These are phyloP conservation scores for Drosophila ogumai DNA, from an alignment of 1,140 invertebrate species.

Conservation along the genomic window DNA sequence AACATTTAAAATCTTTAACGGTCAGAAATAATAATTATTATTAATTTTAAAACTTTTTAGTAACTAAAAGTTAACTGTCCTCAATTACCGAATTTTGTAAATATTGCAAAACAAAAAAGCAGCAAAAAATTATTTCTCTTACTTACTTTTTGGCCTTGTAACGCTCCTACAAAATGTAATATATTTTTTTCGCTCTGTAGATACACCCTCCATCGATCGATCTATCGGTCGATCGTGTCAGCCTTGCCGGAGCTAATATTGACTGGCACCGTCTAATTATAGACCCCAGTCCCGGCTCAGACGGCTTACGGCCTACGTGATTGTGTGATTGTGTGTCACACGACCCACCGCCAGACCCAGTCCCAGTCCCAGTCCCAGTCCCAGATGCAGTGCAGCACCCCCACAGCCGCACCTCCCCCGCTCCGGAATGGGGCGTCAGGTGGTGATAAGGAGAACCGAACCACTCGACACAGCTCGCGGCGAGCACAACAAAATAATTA, in stretches of 20 bases:
- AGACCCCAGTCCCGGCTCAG: constrained; percentile 38
- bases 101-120: not conserved
- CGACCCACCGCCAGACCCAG: constrained; percentile 40
- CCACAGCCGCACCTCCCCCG: not conserved
- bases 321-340: constrained; percentile 75
- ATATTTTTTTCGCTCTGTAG: constrained; percentile 8
- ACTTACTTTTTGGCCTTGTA: constrained; percentile 1
- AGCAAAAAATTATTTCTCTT: not conserved
- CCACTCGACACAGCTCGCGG: constrained; percentile 61
- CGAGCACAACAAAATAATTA: constrained; percentile 82
- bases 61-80: too few species aligned
- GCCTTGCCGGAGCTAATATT: constrained; percentile 50
- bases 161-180: not conserved
- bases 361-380: constrained; percentile 20
- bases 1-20: too few species aligned
- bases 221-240: constrained; percentile 44
- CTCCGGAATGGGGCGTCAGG: constrained; percentile 27
- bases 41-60: too few species aligned
- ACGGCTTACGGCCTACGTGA: constrained; percentile 63
- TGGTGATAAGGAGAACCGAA: constrained; percentile 67
- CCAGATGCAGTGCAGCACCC: constrained; percentile 24
- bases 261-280: constrained; percentile 67
- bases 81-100: too few species aligned
- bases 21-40: too few species aligned
- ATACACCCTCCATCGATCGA: constrained; percentile 11